Conservation (phyloP, 2,797 vertebrate species). For the Xyrichtys novacula region DNA sequence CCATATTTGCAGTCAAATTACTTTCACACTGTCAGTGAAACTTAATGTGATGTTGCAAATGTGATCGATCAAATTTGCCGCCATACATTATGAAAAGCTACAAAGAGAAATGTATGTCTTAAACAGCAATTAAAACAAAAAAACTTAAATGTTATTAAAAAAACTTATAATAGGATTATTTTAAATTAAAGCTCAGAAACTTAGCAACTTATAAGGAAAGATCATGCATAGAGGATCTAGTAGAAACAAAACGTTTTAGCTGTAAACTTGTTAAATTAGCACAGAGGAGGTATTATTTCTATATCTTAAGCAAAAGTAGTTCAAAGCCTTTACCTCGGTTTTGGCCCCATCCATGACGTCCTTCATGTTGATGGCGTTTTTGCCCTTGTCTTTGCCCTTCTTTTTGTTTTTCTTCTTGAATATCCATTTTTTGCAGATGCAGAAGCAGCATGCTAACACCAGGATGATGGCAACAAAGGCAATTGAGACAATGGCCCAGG, state of each 20-base stretch:
- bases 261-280: not conserved
- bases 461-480: constrained; percentile 97
- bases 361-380: constrained; percentile 99
- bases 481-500: constrained; percentile 98
- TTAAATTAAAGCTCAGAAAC: constrained; percentile 8
- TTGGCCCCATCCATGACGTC: constrained; percentile 96
- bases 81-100: not conserved
- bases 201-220: too few relatives aligned
- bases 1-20: constrained; percentile 15
- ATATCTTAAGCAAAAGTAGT: constrained; percentile 20
- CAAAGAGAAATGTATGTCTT: not conserved
- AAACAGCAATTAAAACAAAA: not conserved
- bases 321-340: constrained; percentile 92
- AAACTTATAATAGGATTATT: not conserved
- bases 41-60: constrained; percentile 21
- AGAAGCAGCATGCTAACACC: constrained; percentile 99
- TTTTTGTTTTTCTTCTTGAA: constrained; percentile 99
- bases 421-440: constrained; percentile 99
- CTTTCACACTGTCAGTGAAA: not conserved
- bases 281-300: not conserved
- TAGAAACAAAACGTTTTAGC: not conserved
- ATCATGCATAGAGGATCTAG: constrained; percentile 9
- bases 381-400: constrained; percentile 99
- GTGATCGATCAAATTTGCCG: constrained; percentile 13
- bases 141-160: not conserved